These are phyloP conservation scores for Uromys caudimaculatus DNA, from an alignment of 2,797 vertebrate species.

Conservation along the genomic window DNA sequence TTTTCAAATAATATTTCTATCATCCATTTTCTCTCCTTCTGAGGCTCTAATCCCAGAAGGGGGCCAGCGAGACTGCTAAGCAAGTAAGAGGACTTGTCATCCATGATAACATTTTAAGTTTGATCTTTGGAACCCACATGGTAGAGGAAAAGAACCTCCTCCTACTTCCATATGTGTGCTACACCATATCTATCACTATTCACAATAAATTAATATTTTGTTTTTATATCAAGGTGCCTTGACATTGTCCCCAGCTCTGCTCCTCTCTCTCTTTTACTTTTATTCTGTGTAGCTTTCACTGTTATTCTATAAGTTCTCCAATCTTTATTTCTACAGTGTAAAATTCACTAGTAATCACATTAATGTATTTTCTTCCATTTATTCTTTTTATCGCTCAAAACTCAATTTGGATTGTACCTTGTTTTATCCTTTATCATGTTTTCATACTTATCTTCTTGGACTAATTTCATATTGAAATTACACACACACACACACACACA, in stretches of 20 bases:
- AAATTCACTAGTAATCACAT: not conserved
- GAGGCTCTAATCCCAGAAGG: not conserved
- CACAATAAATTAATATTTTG: not conserved
- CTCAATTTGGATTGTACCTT: not conserved
- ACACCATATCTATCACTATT: not conserved
- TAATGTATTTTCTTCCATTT: not conserved
- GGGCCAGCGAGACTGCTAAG: not conserved
- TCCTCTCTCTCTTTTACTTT: not conserved
- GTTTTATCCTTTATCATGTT: not conserved
- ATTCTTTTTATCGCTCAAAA: slow-evolving; percentile 7
- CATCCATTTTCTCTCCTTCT: not conserved
- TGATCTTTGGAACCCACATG: not conserved
- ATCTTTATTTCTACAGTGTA: not conserved
- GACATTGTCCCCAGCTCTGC: not conserved
- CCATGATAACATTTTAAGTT: not conserved
- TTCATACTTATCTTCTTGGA: not conserved
- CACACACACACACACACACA: not conserved
- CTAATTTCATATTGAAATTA: not conserved
- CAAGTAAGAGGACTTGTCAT: not conserved
- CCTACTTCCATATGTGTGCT: not conserved
- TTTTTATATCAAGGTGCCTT: not conserved
- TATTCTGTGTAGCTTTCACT: not conserved
- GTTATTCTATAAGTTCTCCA: not conserved
- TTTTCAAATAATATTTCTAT: slow-evolving; percentile 17
- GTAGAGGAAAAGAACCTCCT: not conserved